Conservation (phyloP, 2,113 vertebrate species). For the Gambusia affinis region DNA sequence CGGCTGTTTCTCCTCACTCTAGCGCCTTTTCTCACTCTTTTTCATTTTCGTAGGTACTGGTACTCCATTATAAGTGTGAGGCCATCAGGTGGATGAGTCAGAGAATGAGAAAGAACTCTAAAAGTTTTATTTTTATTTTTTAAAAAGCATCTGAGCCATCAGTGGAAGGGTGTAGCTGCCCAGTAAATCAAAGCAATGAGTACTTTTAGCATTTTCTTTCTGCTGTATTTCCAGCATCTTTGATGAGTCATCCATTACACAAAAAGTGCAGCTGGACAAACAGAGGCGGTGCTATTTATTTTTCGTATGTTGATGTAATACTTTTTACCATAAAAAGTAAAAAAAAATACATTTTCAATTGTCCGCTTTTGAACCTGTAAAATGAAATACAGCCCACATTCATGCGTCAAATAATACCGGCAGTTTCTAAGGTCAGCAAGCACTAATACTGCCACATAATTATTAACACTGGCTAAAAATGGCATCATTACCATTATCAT, state of each 20-base stretch:
- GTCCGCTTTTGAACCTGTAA: neutral
- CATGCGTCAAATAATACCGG: neutral
- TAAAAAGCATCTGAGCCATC: neutral
- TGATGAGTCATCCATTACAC: constrained; percentile 27
- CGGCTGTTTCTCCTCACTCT: constrained; percentile 9
- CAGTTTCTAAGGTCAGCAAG: constrained; percentile 1
- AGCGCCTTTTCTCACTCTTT: neutral
- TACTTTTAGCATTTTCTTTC: constrained; percentile 3
- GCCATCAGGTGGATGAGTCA: constrained; percentile 27
- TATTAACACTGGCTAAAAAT: constrained; percentile 19
- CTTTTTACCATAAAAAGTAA: neutral
- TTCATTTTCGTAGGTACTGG: constrained; percentile 4
- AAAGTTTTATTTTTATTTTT: neutral
- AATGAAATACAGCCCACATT: neutral
- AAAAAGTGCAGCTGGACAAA: constrained; percentile 11
- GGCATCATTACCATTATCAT: constrained; percentile 16
- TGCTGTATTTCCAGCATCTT: constrained; percentile 10
- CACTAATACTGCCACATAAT: neutral
- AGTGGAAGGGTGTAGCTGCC: neutral
- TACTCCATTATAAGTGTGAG: constrained; percentile 24
- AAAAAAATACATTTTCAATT: neutral
- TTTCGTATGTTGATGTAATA: neutral
- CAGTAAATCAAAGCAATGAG: constrained; percentile 6
- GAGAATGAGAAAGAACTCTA: constrained; percentile 1
- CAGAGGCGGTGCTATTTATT: constrained; percentile 1